Evolutionary conservation across 2,113 vertebrate species (phyloP), one percentile per base, ranked within the genome.

Genomic region (Patagioenas fasciata): DNA sequence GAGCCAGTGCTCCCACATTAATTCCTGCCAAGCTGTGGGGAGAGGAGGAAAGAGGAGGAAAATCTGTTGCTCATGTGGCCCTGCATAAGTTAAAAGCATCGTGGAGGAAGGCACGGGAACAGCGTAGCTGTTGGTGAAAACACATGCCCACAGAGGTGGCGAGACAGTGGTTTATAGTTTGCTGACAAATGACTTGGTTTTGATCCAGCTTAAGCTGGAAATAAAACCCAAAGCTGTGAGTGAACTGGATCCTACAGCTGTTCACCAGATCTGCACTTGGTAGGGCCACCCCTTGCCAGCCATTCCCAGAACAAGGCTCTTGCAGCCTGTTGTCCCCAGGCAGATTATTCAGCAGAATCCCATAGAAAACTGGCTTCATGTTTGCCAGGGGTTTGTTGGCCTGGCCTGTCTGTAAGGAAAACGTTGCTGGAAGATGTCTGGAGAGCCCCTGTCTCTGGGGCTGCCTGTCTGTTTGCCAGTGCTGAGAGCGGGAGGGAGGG

Each of bases 171-270:
- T 94, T 93, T 95, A 16, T 66, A 50, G 72, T 95, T 87, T 8
- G 40, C 89, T 95, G 91, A 92, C 89, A 87, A 86, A 87, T 79
- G 17, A 12, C 66, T 97, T 92, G 89, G 87, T 60, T 92, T 86
- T 1, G 0, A 53, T 94, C 89, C 95, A 92, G 73, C 65, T 81
- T 67, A 89, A 75, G 20, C 69, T 95, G 93, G 66, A 92, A 95
- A 44, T 34, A 89, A 89, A 92, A 60, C 19, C 2, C 0, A 85
- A 64, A 84, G 32, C 91, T 93, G 29, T 40, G 24, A 83, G 56
- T 53, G 48, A 91, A 53, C 65, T 72, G 65, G 32, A 81, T 95
- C 65, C 80, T 81, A 25, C 89, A 93, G 94, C 86, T 96, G 89
- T 81, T 91, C 80, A 18, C 73, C 77, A 95, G 85, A 81, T 86